Conservation (phyloP, 2,797 vertebrate genomes). For the Lagocephalus sceleratus region DNA sequence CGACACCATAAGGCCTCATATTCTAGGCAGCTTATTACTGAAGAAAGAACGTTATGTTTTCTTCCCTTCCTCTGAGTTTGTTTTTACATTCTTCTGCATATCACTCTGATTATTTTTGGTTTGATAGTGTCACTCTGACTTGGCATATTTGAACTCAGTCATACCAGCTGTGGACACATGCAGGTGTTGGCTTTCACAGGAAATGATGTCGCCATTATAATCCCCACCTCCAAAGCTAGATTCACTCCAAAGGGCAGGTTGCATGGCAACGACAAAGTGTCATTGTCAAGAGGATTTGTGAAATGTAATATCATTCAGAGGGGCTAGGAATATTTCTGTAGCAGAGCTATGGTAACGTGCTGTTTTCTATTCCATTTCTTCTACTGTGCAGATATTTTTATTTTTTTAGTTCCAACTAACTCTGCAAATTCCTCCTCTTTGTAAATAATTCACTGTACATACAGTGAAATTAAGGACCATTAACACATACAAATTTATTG, state of each 20-base stretch:
- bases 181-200: conserved; percentile 56
- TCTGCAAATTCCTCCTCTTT: no score
- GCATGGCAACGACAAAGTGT: conserved; percentile 75
- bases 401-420: no score
- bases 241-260: conserved; percentile 61
- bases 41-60: conserved; percentile 35
- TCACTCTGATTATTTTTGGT: conserved; percentile 23
- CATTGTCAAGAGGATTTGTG: conserved; percentile 69
- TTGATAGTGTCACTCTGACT: conserved; percentile 29
- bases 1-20: conserved; percentile 13
- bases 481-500: no score
- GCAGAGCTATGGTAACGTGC: conserved; percentile 6
- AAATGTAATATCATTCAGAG: conserved; percentile 68
- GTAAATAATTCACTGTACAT: no score
- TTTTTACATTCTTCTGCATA: conserved; percentile 6
- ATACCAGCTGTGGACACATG: conserved; percentile 30
- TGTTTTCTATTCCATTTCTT: not conserved
- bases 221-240: conserved; percentile 56
- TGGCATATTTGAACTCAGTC: conserved; percentile 38
- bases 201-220: conserved; percentile 63
- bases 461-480: no score
- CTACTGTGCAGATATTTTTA: no score
- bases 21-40: conserved; percentile 36
- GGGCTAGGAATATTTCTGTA: conserved; percentile 30
- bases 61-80: conserved; percentile 23